Base-by-base conservation (phyloP, 2,113 vertebrate species). In the Aplodontia rufa region DNA sequence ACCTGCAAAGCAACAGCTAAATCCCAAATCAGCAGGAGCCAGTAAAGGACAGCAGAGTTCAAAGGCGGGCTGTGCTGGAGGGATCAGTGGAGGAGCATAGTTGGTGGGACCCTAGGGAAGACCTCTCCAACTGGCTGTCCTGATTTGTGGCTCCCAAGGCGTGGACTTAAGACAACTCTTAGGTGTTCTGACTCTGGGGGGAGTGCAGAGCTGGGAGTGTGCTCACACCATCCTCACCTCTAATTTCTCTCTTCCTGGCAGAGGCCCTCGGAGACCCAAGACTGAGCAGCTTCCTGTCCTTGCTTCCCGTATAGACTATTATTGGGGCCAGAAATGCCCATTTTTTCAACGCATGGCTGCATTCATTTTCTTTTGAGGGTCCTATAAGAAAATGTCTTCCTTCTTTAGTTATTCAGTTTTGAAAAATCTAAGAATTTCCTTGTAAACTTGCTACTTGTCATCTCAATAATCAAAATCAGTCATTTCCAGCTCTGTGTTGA, bases 321-420 rank as follows among this genome's bases (percentile, higher is more conserved):
- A 69, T 10, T 58, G 81, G 53, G 49, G 24, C 72, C 42, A 76
- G 51, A 92, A 91, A 93, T 93, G 76, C 16, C 51, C 45, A 55
- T 81, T 42, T 60, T 96, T 96, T 95, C 92, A 82, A 69, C 37
- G 84, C 45, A 75, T 69, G 47, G 90, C 82, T 58, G 40, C 24
- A 37, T 66, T 68, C 74, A 68, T 80, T 64, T 55, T 22, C 35
- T 94, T 95, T 94, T 68, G 91, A 69, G 55, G 14, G 32, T 88
- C 49, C 84, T 81, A 5, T 26, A 75, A 51, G 80, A 81, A 93
- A 84, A 85, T 72, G 60, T 79, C 51, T 72, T 60, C 24, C 47
- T 40, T 30, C 84, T 94, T 87, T 74, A 95, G 82, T 93, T 74
- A 90, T 82, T 90, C 35, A 30, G 30, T 37, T 95, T 85, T 74